These are phyloP conservation scores for Corvus cornix DNA, from an alignment of 2,113 vertebrate species.

Conservation along the genomic window DNA sequence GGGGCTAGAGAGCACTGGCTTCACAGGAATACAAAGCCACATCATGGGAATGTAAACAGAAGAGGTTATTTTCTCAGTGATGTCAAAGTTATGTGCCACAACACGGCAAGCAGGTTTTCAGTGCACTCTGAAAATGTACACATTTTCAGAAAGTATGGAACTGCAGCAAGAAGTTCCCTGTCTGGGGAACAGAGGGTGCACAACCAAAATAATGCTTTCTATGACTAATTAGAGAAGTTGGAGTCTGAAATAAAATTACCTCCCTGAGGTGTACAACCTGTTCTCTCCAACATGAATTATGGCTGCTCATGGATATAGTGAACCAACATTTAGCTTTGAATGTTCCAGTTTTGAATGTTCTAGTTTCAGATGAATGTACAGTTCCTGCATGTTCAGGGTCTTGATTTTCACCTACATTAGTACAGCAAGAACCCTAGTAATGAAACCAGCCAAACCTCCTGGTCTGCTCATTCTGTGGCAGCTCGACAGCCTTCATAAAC, in stretches of 20 bases:
- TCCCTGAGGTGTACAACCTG: not conserved
- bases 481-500: fast-evolving
- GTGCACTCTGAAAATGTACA: not conserved
- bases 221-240: not conserved
- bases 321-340: not conserved
- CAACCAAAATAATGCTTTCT: not conserved
- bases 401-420: not conserved
- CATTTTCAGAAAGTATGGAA: not conserved
- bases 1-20: not conserved
- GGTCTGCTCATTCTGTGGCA: not conserved
- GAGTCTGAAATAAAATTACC: not conserved
- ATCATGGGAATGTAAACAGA: not conserved
- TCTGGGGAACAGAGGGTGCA: not conserved
- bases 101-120: not conserved
- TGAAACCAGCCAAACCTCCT: not conserved
- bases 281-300: not conserved
- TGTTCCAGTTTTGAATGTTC: not conserved
- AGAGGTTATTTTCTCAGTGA: not conserved
- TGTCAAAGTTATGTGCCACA: not conserved
- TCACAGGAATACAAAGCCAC: not conserved
- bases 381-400: not conserved
- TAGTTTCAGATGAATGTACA: not conserved
- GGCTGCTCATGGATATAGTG: not conserved
- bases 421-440: fast-evolving
- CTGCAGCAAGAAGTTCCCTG: not conserved